Evolutionary conservation across 2,113 vertebrate genomes (phyloP), one percentile per base, ranked within the genome.

Genomic region (Argyrosomus japonicus): DNA sequence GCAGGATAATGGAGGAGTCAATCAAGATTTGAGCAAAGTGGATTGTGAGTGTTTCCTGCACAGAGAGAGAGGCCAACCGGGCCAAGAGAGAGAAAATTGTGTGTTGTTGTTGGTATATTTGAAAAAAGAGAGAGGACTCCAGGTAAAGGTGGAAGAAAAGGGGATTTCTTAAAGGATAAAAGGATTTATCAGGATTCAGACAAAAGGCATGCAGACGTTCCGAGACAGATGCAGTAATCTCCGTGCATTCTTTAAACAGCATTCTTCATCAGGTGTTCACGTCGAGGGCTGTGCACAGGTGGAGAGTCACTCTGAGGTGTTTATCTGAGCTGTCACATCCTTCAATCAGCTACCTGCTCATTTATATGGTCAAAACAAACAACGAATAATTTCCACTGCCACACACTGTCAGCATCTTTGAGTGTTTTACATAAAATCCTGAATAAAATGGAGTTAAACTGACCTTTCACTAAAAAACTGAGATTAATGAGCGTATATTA

Each of bases 21-120:
- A 21, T 77, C n/a, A 23, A 56, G 57, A 48, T 78, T 82, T 71
- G 61, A 83, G 58, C 5, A 25, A 2, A 48, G 50, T 81, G 64
- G 43, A 71, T 50, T 62, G 47, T 25, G 7, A 56, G 48, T 53
- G 54, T 61, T 21, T 40, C 57, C 14, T 25, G 53, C 12, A 40
- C 19, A 45, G 7, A 53, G 5, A 53, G 5, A 11, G 58, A 58
- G 7, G 11, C 36, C 13, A 57, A 40, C 36, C 27, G 17, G 7
- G 5, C 50, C 15, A 13, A 47, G 8, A n/a, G 18, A 71, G 43
- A 77, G 10, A 5, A 47, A 54, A 14, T 3, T 7, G 8, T 45
- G 14, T 18, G 14, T 8, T 36, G 36, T 36, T 21, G 19, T 48
- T 45, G 10, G 9, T 45, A 11, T 45, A 3, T 12, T 10, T 45